A percentile compares a stretch with the other conserved stretches of the same genome.
Evolutionary conservation across 2,797 vertebrate genomes (phyloP).

Genomic region (Hipposideros larvatus): DNA sequence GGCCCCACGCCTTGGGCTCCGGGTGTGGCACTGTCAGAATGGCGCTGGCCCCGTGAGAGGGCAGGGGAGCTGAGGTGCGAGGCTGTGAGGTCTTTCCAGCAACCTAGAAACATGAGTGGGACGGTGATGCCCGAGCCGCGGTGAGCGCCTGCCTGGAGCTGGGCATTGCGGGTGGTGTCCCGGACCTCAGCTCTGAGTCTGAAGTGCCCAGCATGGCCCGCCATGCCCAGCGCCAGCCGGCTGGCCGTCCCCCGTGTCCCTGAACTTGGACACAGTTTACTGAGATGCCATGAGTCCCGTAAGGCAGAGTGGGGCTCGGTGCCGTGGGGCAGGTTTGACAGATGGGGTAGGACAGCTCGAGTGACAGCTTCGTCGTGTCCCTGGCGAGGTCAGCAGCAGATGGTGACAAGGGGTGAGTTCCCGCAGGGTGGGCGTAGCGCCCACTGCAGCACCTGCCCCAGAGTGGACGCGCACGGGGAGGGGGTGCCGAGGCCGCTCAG

Average conservation of each 20-base stretch:
- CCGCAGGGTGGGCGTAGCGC: not conserved
- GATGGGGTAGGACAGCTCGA: not conserved
- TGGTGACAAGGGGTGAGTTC: rapidly evolving
- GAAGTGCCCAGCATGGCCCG: rapidly evolving
- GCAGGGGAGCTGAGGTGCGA: not conserved
- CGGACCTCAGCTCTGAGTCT: not conserved
- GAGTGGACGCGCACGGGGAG: not conserved
- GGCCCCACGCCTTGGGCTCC: not conserved
- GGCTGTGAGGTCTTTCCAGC: not conserved
- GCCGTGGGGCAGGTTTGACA: too few species aligned
- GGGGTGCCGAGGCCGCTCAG: not conserved
- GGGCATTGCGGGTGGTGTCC: rapidly evolving
- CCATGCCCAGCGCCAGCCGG: not conserved
- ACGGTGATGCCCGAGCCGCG: too few species aligned
- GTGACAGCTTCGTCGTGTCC: not conserved
- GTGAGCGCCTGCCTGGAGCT: not conserved
- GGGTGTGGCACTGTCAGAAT: too few species aligned
- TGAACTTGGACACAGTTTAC: not conserved
- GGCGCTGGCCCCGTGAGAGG: not conserved
- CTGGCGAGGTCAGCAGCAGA: not conserved
- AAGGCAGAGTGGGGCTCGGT: not conserved
- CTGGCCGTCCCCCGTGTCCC: not conserved
- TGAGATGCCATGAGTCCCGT: too few species aligned
- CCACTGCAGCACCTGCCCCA: too few species aligned
- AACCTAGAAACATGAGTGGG: not conserved